These are phyloP conservation scores for Cyrtonyx montezumae DNA, from an alignment of 2,113 vertebrate species.

Conservation along the genomic window DNA sequence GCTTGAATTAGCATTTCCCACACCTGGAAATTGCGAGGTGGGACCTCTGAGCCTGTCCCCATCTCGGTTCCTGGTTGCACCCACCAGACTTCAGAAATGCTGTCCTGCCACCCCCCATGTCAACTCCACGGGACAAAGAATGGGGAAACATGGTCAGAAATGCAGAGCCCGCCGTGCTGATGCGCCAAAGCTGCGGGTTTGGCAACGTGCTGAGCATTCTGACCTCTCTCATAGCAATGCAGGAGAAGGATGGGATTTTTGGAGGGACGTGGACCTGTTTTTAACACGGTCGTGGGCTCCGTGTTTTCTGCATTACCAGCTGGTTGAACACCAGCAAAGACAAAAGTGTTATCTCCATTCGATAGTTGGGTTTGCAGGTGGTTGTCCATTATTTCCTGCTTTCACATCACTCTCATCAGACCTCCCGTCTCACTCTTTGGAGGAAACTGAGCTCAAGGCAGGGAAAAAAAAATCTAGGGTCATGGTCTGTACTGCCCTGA, in stretches of 20 bases:
- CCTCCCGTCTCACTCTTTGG: background rate
- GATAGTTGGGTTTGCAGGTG: background rate
- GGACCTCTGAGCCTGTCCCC: background rate
- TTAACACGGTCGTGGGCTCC: rapidly evolving
- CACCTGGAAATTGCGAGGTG: conserved; percentile 33
- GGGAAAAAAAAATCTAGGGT: background rate
- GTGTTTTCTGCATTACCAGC: rapidly evolving
- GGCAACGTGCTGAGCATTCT: rapidly evolving
- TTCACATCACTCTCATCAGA: rapidly evolving
- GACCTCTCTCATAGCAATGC: rapidly evolving
- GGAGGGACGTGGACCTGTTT: rapidly evolving
- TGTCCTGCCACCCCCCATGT: background rate
- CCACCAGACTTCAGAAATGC: background rate
- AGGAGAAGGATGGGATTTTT: rapidly evolving
- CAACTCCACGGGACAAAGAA: background rate
- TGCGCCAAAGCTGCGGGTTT: background rate
- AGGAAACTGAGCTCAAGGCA: background rate
- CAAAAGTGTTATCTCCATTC: rapidly evolving
- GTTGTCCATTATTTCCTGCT: background rate
- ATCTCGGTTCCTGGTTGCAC: conserved; percentile 38
- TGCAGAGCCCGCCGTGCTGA: rapidly evolving
- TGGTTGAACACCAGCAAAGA: rapidly evolving
- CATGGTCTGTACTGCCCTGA: rapidly evolving
- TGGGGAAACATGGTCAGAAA: rapidly evolving
- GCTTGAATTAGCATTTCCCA: background rate